A percentile compares a stretch with the other conserved stretches of the same genome.
These are phyloP conservation scores for Drosophila affinis DNA, from an alignment of 2,888 invertebrate genomes.

Conservation along the genomic window DNA sequence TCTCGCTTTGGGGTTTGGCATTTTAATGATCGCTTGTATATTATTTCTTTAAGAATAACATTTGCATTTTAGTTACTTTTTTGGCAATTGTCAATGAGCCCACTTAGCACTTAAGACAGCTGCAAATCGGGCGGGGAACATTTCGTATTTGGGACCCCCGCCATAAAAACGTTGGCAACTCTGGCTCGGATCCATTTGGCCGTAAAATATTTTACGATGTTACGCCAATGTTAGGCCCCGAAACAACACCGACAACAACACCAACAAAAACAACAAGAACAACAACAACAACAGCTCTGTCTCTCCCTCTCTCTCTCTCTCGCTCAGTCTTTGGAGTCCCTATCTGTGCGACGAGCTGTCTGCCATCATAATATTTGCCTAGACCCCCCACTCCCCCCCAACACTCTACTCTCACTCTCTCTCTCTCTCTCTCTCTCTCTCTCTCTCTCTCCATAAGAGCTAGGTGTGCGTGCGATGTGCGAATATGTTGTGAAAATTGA, in stretches of 20 bases:
- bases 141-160: constrained; percentile 27
- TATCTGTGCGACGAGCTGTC: constrained; percentile 38
- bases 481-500: constrained; percentile 78
- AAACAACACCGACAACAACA: constrained; percentile 25
- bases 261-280: constrained; percentile 41
- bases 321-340: constrained; percentile 5
- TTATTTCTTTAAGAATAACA: constrained; percentile 41
- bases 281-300: too few relatives aligned
- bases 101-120: constrained; percentile 43
- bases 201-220: constrained; percentile 78
- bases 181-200: constrained; percentile 61
- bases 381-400: constrained; percentile 33
- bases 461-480: constrained; percentile 62
- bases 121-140: constrained; percentile 34
- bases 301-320: not conserved
- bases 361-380: constrained; percentile 79
- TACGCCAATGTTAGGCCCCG: constrained; percentile 64
- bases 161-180: constrained; percentile 72
- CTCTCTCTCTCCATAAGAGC: constrained; percentile 14
- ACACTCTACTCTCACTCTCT: constrained; percentile 4
- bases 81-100: constrained; percentile 36
- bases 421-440: constrained; percentile 9
- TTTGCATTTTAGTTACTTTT: constrained; percentile 39
- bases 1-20: constrained; percentile 22
- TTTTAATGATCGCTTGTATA: constrained; percentile 46